Evolutionary conservation across 1,140 invertebrate genomes (phyloP), one percentile per base, ranked within the genome.

Genomic region (Meloidogyne chitwoodi): DNA sequence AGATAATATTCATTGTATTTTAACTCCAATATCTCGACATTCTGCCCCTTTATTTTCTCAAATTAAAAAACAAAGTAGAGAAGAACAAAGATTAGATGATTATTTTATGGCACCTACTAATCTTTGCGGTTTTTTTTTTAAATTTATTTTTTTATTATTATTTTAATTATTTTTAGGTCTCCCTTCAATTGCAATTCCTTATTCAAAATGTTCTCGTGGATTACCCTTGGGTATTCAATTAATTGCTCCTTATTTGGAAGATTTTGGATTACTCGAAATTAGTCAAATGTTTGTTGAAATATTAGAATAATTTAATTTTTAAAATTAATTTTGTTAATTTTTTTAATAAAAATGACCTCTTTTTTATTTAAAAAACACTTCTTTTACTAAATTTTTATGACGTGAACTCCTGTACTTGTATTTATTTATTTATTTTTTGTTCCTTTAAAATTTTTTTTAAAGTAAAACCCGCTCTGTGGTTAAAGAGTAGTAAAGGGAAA

Each of bases 71-170:
- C 79, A 89, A 89, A 44, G 91, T 91, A 90, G 93, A 72, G 92
- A 93, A 80, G 93, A 94, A 80, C 93, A 93, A 88, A 92, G 92
- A 0, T 89, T 92, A 48, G 93, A 97, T 86, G 96, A 99, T 89
- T 94, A 92, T 88, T 98, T 93, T 84, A 98, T 95, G 0, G 94
- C 96, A 85, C 92, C 95, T 6, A 93, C 93, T 0, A 99, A 98
- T 87, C 92, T 99, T 92, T 94, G 94, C 34, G 95, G 92, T 91
- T 34, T 1, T 66, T 61, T 22, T 27, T 19, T 38, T 26, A 26
- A n/a, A 56, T 16, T 16, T 34, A 44, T 64, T 29, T 24, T 27
- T 27, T n/a, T 29, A 44, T n/a, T n/a, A n/a, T n/a, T 22, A 70
- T n/a, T 8, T 38, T 38, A 38, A 38, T 38, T 31, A 3, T 31